Evolutionary conservation across 2,113 vertebrate genomes (phyloP), one percentile per base, ranked within the genome.

Genomic region (Bubo bubo): DNA sequence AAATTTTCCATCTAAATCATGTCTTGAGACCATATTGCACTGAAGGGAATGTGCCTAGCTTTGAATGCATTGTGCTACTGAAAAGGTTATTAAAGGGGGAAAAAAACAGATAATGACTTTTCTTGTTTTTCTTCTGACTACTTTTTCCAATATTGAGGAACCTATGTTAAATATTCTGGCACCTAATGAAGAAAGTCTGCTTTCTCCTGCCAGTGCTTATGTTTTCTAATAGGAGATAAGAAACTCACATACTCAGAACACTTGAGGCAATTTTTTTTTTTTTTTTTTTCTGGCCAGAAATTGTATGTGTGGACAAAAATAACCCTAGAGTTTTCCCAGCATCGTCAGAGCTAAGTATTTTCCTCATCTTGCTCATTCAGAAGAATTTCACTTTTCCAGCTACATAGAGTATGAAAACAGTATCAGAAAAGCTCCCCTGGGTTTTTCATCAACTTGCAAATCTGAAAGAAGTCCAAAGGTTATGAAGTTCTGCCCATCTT

Each of bases 1-100:
- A 98, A 98, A 98, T 98, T 98, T 98, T 98, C 98, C 98, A 98
- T 98, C 97, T 98, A 98, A 98, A 98, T 98, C 98, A 98, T 97
- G 98, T 97, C 98, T 97, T 94, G 97, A 98, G 96, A 98, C 97
- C 86, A 55, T 98, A 98, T 98, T 98, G 98, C 96, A 96, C 94
- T 84, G 88, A 96, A 90, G 97, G 97, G 97, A 98, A 97, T 95
- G 95, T 96, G 96, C 97, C 95, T 98, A 93, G 95, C 93, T 98
- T 98, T 98, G 96, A 98, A 98, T 95, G 96, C 96, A 98, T 98
- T 98, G 97, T 98, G 98, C 98, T 98, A 98, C 98, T 98, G 98
- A 98, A 98, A 98, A 98, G 86, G 86, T 97, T 98, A 98, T 98
- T 98, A 98, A 98, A 97, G 93, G 89, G 82, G 88, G 7, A 37